A percentile compares a stretch with the other conserved stretches of the same genome.
phyloP scores from a whole-genome alignment of 1,140 invertebrate genomes.

The Pseudomyrmex flavicornis region DNA sequence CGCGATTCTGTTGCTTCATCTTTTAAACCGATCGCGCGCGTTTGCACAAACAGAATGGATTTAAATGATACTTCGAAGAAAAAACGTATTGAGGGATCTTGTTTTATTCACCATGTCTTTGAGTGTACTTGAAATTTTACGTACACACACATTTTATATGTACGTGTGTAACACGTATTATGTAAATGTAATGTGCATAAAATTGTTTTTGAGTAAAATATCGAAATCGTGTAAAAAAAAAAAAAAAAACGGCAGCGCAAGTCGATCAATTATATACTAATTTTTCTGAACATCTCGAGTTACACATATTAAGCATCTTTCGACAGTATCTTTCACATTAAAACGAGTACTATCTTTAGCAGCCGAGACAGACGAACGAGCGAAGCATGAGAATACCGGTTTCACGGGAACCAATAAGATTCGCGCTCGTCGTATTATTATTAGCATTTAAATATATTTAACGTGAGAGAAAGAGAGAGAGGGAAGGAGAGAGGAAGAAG shows the following conservation, averaged over 20 bases:
- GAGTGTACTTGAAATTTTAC: too few species aligned
- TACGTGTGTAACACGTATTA: too few species aligned
- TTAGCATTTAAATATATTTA: conserved; percentile 46
- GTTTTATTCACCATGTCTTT: too few species aligned
- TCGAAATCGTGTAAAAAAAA: too few species aligned
- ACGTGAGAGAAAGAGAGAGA: background rate
- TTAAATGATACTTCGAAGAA: too few species aligned
- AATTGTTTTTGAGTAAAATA: background rate
- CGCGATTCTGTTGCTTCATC: conserved; percentile 14
- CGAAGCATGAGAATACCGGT: conserved; percentile 70
- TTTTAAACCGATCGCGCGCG: conserved; percentile 18
- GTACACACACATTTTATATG: too few species aligned
- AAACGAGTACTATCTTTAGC: conserved; percentile 69
- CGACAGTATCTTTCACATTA: conserved; percentile 28
- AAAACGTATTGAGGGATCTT: too few species aligned
- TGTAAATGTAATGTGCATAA: too few species aligned
- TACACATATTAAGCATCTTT: conserved; percentile 1
- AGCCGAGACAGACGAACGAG: conserved; percentile 55
- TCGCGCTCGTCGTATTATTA: conserved; percentile 60
- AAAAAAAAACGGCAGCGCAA: background rate
- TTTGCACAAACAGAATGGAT: too few species aligned
- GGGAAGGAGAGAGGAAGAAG: background rate
- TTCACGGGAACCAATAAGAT: conserved; percentile 56
- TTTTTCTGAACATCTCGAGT: conserved; percentile 25
- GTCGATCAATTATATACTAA: conserved; percentile 12